Base-by-base conservation (phyloP, 2,888 invertebrate species). In the Holacanthella duospinosa region DNA sequence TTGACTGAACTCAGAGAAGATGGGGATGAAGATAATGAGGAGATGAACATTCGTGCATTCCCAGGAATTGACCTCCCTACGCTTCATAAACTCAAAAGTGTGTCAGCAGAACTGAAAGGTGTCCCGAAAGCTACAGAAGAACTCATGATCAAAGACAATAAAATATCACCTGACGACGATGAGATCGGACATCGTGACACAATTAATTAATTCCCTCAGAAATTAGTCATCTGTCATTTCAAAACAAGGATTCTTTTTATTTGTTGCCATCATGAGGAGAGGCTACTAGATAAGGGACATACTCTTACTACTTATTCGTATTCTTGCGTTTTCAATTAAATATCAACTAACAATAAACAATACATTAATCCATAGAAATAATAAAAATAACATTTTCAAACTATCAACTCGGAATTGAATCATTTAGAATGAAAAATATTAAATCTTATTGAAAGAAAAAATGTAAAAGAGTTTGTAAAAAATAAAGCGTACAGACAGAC, bases 161-260 rank as follows among this genome's bases (percentile, higher is more conserved):
- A 72, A 63, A 72, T 72, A 24, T 68, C 72, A 4, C 66, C 68
- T 0, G 72, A 72, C 60, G 67, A 69, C 58, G 70, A 72, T 62
- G 67, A 68, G 53, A 64, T 12, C 29, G 25, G 29, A 26, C 55
- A 55, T 29, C n/a, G n/a, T n/a, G n/a, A n/a, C n/a, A n/a, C n/a
- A n/a, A n/a, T n/a, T n/a, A n/a, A n/a, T n/a, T 16, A 36, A 36
- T 36, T 16, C 48, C 12, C 48, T 48, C 6, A 4, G 48, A 4
- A 4, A n/a, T 9, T n/a, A n/a, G n/a, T n/a, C n/a, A n/a, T n/a
- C n/a, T n/a, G n/a, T n/a, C 12, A 48, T 16, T 4, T 16, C 48
- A 9, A 48, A 48, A 48, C 4, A 48, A 36, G 36, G 36, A 36
- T 9, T 36, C 6, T 36, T 9, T 36, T 9, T 9, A 36, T 16